Conservation (phyloP, 37 sponge, comb jelly and placozoan species). For the Tethya wilhelma region DNA sequence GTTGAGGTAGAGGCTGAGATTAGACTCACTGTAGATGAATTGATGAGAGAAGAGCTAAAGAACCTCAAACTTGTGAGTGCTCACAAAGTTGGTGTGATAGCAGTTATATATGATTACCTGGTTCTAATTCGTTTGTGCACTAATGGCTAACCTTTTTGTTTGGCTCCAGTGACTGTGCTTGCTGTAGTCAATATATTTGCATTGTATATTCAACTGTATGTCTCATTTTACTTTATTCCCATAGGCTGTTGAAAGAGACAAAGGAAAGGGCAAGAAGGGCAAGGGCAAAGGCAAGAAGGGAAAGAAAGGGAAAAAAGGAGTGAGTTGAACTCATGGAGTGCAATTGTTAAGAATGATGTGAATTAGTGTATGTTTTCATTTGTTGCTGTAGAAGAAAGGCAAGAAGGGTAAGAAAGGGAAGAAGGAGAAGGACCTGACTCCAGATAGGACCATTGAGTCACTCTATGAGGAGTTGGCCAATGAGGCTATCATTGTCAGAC, state of each 20-base stretch:
- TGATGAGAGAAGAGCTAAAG: conserved; percentile 99
- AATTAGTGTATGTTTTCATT: background rate
- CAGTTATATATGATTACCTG: background rate
- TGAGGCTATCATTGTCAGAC: conserved; percentile 85
- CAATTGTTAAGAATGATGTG: background rate
- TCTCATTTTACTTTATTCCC: too few relatives aligned
- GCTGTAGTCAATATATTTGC: too few relatives aligned
- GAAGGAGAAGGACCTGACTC: conserved; percentile 98
- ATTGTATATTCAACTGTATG: too few relatives aligned
- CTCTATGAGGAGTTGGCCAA: conserved; percentile 89
- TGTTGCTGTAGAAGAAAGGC: conserved; percentile 66
- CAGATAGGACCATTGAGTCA: conserved; percentile 94
- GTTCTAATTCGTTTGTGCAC: too few relatives aligned
- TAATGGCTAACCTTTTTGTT: background rate
- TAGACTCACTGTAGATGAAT: conserved; percentile 91
- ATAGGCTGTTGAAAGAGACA: conserved; percentile 97
- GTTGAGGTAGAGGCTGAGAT: conserved; percentile 93
- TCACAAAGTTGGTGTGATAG: background rate
- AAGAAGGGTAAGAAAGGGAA: conserved; percentile 97
- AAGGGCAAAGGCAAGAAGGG: conserved; percentile 82
- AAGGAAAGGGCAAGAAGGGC: conserved; percentile 92
- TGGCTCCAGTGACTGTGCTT: too few relatives aligned
- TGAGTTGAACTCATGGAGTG: conserved; percentile 19
- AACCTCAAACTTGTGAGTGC: conserved; percentile 78
- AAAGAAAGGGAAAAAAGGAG: conserved; percentile 79